Evolutionary conservation across 1,140 invertebrate species (phyloP).

Genomic region (Drosophila arizonae): DNA sequence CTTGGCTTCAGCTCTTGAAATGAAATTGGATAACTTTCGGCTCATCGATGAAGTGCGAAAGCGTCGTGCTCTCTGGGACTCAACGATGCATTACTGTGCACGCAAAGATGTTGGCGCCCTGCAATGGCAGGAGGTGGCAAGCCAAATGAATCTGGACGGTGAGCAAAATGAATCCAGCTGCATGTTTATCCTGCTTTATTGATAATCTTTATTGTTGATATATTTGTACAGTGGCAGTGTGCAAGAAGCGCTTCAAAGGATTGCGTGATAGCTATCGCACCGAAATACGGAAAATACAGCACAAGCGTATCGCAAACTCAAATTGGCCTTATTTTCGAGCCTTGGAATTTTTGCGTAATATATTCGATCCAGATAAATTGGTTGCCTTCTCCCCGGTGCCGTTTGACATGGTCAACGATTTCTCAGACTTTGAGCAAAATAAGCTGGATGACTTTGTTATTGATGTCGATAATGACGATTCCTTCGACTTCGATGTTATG

Average conservation of each 20-base stretch:
- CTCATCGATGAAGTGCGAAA: conserved; percentile 54
- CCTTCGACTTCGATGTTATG: conserved; percentile 68
- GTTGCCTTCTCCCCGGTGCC: conserved; percentile 42
- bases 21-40: conserved; percentile 61
- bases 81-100: conserved; percentile 34
- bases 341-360: conserved; percentile 60
- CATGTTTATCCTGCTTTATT: no score
- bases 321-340: conserved; percentile 60
- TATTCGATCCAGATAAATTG: conserved; percentile 53
- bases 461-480: conserved; percentile 67
- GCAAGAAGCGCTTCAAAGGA: conserved; percentile 65
- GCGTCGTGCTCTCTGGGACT: conserved; percentile 59
- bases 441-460: conserved; percentile 56
- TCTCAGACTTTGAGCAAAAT: neutral
- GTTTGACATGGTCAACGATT: conserved; percentile 1
- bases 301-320: conserved; percentile 28
- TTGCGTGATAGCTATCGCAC: conserved; percentile 60
- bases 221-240: conserved; percentile 29
- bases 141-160: conserved; percentile 53
- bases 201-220: neutral
- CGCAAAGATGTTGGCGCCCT: conserved; percentile 50
- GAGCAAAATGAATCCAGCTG: conserved; percentile 4
- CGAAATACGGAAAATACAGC: conserved; percentile 67
- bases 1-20: conserved; percentile 2
- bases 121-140: conserved; percentile 54